A percentile compares a stretch with the other conserved stretches of the same genome.
These are phyloP conservation scores for Calephelis virginiensis DNA, from an alignment of 1,140 invertebrate genomes.

Conservation along the genomic window DNA sequence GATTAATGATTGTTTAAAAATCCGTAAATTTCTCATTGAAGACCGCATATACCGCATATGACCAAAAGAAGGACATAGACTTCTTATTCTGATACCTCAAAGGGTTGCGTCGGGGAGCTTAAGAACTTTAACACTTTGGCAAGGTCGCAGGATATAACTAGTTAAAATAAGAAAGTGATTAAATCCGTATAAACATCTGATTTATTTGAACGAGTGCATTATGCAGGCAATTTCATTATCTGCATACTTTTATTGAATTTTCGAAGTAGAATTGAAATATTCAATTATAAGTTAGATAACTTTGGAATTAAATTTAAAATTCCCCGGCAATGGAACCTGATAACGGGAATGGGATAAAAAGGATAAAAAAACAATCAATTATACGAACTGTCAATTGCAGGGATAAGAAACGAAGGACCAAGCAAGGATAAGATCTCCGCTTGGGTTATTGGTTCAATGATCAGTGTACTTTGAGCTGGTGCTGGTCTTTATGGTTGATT, in stretches of 20 bases:
- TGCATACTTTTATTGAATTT: constrained; percentile 20
- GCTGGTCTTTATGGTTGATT: background rate
- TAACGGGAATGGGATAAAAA: constrained; percentile 21
- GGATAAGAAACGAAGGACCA: constrained; percentile 30
- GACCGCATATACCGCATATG: no score
- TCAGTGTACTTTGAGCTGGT: background rate
- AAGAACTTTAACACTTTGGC: no score
- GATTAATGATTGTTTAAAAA: no score
- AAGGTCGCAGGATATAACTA: no score
- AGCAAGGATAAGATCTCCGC: constrained; percentile 13
- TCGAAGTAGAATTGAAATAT: constrained; percentile 10
- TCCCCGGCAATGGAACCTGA: constrained; percentile 32
- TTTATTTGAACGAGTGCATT: background rate
- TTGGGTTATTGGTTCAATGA: constrained; percentile 6
- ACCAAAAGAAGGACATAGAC: no score
- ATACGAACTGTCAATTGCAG: constrained; percentile 57
- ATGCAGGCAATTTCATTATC: background rate
- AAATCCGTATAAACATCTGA: background rate
- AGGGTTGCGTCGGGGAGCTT: no score
- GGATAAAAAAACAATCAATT: constrained; percentile 63
- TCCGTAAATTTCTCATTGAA: no score
- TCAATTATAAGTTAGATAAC: constrained; percentile 57
- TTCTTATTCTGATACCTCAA: no score
- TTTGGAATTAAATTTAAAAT: constrained; percentile 45
- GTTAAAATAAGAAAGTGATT: no score